Percentiles rank a stretch among this genome's conserved stretches.
Evolutionary conservation across 2,797 vertebrate genomes (phyloP).

Genomic region (Clarias pachynema): DNA sequence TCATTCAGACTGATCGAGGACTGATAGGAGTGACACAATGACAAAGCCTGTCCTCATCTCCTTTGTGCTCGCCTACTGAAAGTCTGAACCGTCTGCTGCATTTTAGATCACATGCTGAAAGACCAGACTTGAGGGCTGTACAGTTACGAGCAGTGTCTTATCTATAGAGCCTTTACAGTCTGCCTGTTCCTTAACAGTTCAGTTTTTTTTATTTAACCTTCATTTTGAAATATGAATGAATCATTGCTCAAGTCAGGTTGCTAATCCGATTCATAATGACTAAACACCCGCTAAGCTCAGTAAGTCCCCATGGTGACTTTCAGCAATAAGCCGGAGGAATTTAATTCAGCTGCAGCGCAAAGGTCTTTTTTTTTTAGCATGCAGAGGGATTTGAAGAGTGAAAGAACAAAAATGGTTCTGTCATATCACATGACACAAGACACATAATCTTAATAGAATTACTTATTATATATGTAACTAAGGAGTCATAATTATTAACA

Average conservation of each 20-base stretch:
- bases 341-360: slow-evolving; percentile 13
- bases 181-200: not conserved
- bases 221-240: slow-evolving; percentile 12
- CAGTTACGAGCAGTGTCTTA: not conserved
- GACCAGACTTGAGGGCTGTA: slow-evolving; percentile 10
- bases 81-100: slow-evolving; percentile 6
- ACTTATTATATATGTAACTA: not conserved
- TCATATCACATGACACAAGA: not conserved
- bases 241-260: slow-evolving; percentile 15
- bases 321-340: slow-evolving; percentile 40
- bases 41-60: slow-evolving; percentile 30
- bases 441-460: not conserved
- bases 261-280: slow-evolving; percentile 45
- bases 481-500: not conserved
- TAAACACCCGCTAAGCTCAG: slow-evolving; percentile 26
- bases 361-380: slow-evolving; percentile 1
- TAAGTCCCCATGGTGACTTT: slow-evolving; percentile 15
- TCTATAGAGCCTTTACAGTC: not conserved
- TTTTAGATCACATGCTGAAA: slow-evolving; percentile 16
- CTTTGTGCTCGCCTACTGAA: slow-evolving; percentile 11
- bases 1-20: slow-evolving; percentile 31
- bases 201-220: not conserved
- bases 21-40: slow-evolving; percentile 37
- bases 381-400: not conserved
- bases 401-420: not conserved